Evolutionary conservation across 2,888 invertebrate genomes (phyloP), one percentile per base, ranked within the genome.

Genomic region (Seira sanloemensis): DNA sequence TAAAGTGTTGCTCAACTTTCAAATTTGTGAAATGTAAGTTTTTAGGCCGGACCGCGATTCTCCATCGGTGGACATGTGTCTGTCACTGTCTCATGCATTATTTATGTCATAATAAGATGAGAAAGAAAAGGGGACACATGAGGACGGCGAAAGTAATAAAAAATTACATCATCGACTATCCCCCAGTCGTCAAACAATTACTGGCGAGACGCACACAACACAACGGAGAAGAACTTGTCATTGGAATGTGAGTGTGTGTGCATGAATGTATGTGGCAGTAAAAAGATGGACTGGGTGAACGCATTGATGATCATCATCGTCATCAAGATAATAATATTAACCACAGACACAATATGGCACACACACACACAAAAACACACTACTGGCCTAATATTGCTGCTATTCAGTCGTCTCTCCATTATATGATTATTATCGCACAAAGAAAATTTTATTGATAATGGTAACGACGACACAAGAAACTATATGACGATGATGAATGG

Each of bases 71-170:
- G 62, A 23, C 62, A 62, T 62, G 62, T 62, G 72, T 25, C 24
- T 37, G 25, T 72, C 72, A 72, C 65, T 65, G 65, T 74, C 37
- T 37, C 37, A 65, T 65, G 65, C 65, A 65, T 74, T 65, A 65
- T 74, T 74, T 75, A 75, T 66, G 37, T 58, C 18, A 46, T 62
- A 62, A 62, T 62, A 21, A 62, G 5, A 23, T 4, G 62, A n/a
- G n/a, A n/a, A n/a, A n/a, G n/a, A n/a, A n/a, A n/a, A n/a, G 62
- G 23, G 21, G 21, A 62, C 62, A 21, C 21, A 62, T 62, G 62
- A 62, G 21, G 62, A 7, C 19, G 12, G 21, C 19, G 21, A 62
- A 62, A 62, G 62, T 62, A 62, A 62, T 62, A 19, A 62, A 62
- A 62, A 62, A 62, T 62, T 62, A 62, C 62, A 62, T 21, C 62